Evolutionary conservation across 2,888 invertebrate genomes (phyloP).

Genomic region (Pseudoips prasinana): DNA sequence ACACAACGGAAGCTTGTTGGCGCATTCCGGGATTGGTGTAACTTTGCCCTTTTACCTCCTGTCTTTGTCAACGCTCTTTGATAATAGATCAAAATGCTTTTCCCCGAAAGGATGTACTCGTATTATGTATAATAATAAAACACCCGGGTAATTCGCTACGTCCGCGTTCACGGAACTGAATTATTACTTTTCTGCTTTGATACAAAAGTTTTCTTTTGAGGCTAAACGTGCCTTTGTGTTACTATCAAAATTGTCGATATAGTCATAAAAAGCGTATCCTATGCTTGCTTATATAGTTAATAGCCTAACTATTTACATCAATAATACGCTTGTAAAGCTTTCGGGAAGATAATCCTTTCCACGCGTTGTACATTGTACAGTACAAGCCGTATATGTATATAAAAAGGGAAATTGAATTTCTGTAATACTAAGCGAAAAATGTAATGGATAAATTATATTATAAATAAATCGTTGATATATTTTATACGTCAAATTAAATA

Average conservation of each 20-base stretch:
- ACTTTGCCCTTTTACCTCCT: constrained; percentile 26
- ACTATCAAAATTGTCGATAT: constrained; percentile 23
- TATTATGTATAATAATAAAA: constrained; percentile 35
- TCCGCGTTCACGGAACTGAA: constrained; percentile 8
- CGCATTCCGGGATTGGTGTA: constrained; percentile 41
- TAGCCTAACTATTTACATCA: no score
- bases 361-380: no score
- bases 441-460: no score
- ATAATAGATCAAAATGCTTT: constrained; percentile 38
- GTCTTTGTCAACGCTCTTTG: constrained; percentile 38
- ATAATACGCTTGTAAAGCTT: no score
- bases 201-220: constrained; percentile 11
- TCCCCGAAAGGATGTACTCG: constrained; percentile 28
- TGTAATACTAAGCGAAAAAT: no score
- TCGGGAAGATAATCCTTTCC: no score
- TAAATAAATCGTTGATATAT: no score
- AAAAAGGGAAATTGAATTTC: no score
- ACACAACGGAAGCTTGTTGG: constrained; percentile 28
- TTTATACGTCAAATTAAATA: no score
- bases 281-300: no score
- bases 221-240: constrained; percentile 8
- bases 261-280: no score
- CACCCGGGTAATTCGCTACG: constrained; percentile 19
- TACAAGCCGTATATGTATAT: no score
- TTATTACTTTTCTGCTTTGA: constrained; percentile 23